phyloP scores from a whole-genome alignment of 2,113 vertebrate genomes.

The Henicopernis longicauda region DNA sequence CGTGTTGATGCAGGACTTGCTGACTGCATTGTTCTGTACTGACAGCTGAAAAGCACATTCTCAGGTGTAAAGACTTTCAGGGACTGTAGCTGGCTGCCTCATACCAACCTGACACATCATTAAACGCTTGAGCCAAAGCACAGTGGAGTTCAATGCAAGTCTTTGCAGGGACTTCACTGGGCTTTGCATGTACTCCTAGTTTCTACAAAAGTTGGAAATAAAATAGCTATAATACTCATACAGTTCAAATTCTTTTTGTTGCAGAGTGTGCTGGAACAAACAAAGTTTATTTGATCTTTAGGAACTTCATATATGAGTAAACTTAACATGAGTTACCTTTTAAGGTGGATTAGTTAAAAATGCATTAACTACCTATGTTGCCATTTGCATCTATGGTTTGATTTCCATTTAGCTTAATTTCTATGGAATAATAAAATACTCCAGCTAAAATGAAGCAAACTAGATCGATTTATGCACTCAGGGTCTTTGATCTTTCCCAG shows the following conservation, averaged over 20 bases:
- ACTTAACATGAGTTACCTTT: not conserved
- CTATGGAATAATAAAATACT: not conserved
- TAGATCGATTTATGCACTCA: not conserved
- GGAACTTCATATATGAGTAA: not conserved
- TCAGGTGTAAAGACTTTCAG: not conserved
- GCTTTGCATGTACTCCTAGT: not conserved
- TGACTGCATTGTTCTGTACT: not conserved
- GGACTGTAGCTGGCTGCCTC: not conserved
- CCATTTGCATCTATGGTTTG: not conserved
- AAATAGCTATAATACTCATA: not conserved
- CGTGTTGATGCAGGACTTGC: not conserved
- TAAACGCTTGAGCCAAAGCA: not conserved
- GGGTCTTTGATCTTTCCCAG: not conserved
- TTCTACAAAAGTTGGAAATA: not conserved
- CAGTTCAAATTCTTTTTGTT: not conserved
- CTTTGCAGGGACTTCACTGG: not conserved
- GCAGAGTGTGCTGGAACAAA: not conserved
- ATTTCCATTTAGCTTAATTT: not conserved
- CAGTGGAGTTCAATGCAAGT: not conserved
- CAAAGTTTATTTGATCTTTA: not conserved
- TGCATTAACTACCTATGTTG: not conserved
- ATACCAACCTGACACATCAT: not conserved
- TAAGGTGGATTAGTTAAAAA: not conserved
- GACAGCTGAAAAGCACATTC: not conserved
- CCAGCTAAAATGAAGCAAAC: not conserved